phyloP scores from a whole-genome alignment of 2,797 vertebrate species.

The Oreortyx pictus region DNA sequence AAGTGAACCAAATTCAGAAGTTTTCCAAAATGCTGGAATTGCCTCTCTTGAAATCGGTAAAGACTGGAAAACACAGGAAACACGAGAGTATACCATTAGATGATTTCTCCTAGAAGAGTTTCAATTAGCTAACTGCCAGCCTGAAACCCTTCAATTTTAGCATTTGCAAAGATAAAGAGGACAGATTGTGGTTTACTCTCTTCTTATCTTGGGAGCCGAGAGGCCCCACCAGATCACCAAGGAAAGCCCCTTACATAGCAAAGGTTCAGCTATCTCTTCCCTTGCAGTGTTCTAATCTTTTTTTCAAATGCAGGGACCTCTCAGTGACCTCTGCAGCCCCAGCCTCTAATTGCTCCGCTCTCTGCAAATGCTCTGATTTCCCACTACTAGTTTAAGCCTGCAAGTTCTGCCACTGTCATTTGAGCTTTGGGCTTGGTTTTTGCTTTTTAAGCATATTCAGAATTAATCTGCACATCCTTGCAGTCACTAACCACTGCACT shows the following conservation, averaged over 20 bases:
- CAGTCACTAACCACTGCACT: neutral
- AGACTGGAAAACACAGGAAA: slow-evolving; percentile 13
- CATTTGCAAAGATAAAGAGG: slow-evolving; percentile 37
- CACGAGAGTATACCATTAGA: neutral
- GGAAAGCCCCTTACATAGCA: slow-evolving; percentile 24
- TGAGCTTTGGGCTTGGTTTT: neutral
- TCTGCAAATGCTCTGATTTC: neutral
- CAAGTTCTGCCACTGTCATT: neutral
- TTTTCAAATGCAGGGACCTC: slow-evolving; percentile 49
- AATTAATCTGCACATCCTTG: neutral
- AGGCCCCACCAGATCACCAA: slow-evolving; percentile 33
- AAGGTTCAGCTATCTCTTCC: slow-evolving; percentile 27
- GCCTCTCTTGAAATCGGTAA: neutral
- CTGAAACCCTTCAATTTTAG: slow-evolving; percentile 2
- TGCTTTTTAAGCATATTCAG: neutral
- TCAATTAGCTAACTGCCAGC: neutral
- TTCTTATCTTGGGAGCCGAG: slow-evolving; percentile 15
- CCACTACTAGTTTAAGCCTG: neutral
- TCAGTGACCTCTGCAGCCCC: slow-evolving; percentile 49
- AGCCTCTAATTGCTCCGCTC: neutral
- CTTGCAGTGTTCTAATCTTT: slow-evolving; percentile 58
- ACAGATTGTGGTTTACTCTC: slow-evolving; percentile 6
- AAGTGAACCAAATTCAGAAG: neutral
- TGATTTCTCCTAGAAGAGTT: neutral
- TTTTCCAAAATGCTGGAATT: slow-evolving; percentile 2